These are phyloP conservation scores for Drosophila barbarae DNA, from an alignment of 2,888 invertebrate genomes.

Conservation along the genomic window DNA sequence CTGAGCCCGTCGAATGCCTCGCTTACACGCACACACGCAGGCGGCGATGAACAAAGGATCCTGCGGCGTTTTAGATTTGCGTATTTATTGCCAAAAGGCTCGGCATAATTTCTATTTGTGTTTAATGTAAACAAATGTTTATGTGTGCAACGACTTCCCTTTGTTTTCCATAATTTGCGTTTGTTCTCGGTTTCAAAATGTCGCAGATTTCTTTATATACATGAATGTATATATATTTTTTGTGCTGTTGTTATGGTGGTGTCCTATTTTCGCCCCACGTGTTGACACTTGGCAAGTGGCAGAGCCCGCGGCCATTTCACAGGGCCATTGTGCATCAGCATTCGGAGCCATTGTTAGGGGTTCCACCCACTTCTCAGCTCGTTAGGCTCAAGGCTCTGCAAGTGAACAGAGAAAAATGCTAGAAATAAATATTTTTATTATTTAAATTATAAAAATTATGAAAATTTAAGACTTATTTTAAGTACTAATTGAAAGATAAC, in stretches of 20 bases:
- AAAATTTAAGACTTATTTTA: too few relatives aligned
- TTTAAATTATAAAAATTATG: too few relatives aligned
- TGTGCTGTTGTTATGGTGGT: not conserved
- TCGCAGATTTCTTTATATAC: constrained; percentile 44
- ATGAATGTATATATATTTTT: not conserved
- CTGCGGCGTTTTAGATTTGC: constrained; percentile 60
- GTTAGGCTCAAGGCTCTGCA: constrained; percentile 51
- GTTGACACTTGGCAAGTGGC: constrained; percentile 66
- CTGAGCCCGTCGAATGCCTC: constrained; percentile 53
- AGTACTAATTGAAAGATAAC: not conserved
- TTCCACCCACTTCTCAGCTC: constrained; percentile 48
- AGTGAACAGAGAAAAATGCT: constrained; percentile 24
- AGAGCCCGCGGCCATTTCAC: constrained; percentile 50
- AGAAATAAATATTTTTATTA: not conserved
- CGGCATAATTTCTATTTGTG: constrained; percentile 24
- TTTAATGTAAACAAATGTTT: constrained; percentile 49
- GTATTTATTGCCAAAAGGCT: constrained; percentile 60
- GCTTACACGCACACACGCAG: constrained; percentile 9
- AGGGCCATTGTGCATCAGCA: constrained; percentile 55
- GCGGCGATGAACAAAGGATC: constrained; percentile 43
- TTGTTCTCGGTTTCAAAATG: constrained; percentile 36
- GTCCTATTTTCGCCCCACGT: constrained; percentile 29
- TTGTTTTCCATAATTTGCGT: constrained; percentile 59
- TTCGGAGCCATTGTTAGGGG: constrained; percentile 39
- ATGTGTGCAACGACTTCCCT: constrained; percentile 26